Percentiles rank a stretch among this genome's conserved stretches.
phyloP scores from a whole-genome alignment of 2,888 invertebrate species.

The Lissonota sp. region DNA sequence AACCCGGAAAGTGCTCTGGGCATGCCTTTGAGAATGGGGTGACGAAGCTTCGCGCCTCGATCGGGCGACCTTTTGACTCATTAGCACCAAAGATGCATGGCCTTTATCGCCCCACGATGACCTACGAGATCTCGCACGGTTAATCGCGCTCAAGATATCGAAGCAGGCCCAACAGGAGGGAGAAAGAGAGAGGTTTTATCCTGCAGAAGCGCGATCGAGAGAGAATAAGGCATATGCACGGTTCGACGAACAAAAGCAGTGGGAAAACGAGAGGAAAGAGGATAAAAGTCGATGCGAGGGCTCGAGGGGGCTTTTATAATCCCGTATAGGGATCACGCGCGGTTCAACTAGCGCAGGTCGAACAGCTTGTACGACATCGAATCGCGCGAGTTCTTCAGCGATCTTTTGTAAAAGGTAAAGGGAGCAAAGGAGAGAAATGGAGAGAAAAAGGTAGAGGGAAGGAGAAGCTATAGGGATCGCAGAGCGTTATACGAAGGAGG shows the following conservation, averaged over 20 bases:
- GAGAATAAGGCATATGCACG: background rate
- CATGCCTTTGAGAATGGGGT: background rate
- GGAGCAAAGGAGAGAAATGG: conserved; percentile 5
- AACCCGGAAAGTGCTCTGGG: background rate
- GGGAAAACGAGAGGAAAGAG: conserved; percentile 1
- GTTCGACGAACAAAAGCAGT: background rate
- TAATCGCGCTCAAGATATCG: conserved; percentile 20
- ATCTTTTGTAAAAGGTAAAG: conserved; percentile 34
- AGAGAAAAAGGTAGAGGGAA: conserved; percentile 11
- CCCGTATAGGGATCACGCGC: conserved; percentile 1
- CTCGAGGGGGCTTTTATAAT: conserved; percentile 6
- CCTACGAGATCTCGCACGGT: background rate
- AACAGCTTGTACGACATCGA: conserved; percentile 64
- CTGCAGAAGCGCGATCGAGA: background rate
- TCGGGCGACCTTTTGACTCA: conserved; percentile 42
- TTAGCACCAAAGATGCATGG: conserved; percentile 15
- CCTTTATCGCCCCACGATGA: background rate
- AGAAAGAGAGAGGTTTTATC: background rate
- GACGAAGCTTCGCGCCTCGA: background rate
- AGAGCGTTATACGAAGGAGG: conserved; percentile 5
- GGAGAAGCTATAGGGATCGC: conserved; percentile 23
- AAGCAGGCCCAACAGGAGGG: background rate
- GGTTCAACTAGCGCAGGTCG: conserved; percentile 47
- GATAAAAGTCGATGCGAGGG: too few species aligned
- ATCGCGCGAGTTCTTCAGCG: conserved; percentile 40